Conservation (phyloP, 2,113 vertebrate genomes). For the Theristicus caerulescens region DNA sequence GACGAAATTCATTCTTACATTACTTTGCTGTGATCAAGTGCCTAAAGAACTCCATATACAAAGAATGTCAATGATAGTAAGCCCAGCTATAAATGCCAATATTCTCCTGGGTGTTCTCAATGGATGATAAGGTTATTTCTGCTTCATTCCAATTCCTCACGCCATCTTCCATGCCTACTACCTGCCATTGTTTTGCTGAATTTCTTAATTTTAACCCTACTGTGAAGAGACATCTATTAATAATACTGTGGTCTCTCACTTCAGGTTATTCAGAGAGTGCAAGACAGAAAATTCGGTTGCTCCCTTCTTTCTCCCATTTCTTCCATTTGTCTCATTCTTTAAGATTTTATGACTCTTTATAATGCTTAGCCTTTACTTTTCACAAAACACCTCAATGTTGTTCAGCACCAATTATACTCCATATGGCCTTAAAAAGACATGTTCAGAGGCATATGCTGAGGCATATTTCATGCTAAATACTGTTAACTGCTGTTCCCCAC, state of each 20-base stretch:
- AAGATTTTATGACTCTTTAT: not conserved
- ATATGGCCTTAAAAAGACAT: constrained; percentile 53
- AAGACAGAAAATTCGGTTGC: not conserved
- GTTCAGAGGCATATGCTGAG: constrained; percentile 59
- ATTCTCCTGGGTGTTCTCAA: not conserved
- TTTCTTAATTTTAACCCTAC: not conserved
- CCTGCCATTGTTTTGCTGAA: not conserved
- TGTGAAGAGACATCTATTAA: not conserved
- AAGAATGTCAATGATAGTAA: not conserved
- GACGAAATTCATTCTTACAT: not conserved
- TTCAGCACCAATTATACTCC: constrained; percentile 57
- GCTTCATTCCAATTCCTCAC: not conserved
- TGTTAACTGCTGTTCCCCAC: constrained; percentile 43
- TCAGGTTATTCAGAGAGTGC: not conserved
- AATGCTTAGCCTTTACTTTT: constrained; percentile 50
- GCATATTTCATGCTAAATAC: constrained; percentile 63
- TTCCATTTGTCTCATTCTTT: not conserved
- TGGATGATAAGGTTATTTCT: not conserved
- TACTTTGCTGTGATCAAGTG: not conserved
- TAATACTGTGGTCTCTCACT: not conserved
- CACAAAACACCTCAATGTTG: constrained; percentile 57
- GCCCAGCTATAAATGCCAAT: not conserved
- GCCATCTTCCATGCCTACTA: not conserved
- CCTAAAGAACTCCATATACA: not conserved
- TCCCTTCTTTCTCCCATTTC: not conserved